A percentile compares a stretch with the other conserved stretches of the same genome.
phyloP scores from a whole-genome alignment of 2,797 vertebrate genomes.

The Odontamblyopus lacepedii region DNA sequence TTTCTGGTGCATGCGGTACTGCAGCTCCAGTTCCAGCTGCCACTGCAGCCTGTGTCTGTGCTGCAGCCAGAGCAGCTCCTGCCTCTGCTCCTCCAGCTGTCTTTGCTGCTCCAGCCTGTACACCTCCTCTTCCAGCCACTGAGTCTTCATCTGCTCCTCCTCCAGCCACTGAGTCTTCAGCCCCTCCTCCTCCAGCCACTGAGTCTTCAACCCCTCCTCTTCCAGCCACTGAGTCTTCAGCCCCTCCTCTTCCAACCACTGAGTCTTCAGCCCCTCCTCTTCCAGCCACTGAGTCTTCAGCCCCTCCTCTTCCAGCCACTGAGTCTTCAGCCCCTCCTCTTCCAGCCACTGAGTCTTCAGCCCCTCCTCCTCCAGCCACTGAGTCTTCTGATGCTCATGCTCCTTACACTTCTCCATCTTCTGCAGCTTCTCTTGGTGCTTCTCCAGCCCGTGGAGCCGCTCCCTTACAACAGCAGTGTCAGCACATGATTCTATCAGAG shows the following conservation, averaged over 20 bases:
- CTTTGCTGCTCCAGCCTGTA: slow-evolving; percentile 69
- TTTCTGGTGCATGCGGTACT: slow-evolving; percentile 74
- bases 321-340: no score
- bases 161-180: no score
- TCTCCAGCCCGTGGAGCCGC: slow-evolving; percentile 64
- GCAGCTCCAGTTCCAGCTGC: slow-evolving; percentile 75
- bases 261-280: no score
- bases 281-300: no score
- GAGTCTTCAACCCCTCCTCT: no score
- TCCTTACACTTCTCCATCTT: slow-evolving; percentile 65
- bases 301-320: no score
- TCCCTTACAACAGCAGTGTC: slow-evolving; percentile 18
- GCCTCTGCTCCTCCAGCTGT: slow-evolving; percentile 72
- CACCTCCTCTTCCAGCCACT: no score
- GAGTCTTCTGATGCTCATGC: slow-evolving; percentile 65
- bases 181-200: no score
- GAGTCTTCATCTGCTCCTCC: no score
- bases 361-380: slow-evolving; percentile 71
- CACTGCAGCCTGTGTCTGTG: slow-evolving; percentile 69
- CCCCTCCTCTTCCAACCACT: no score
- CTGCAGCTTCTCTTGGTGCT: slow-evolving; percentile 63
- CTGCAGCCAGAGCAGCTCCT: slow-evolving; percentile 77
- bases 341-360: background rate
- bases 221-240: no score
- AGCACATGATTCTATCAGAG: background rate